These are phyloP conservation scores for Conger conger DNA, from an alignment of 2,113 vertebrate genomes.

Conservation along the genomic window DNA sequence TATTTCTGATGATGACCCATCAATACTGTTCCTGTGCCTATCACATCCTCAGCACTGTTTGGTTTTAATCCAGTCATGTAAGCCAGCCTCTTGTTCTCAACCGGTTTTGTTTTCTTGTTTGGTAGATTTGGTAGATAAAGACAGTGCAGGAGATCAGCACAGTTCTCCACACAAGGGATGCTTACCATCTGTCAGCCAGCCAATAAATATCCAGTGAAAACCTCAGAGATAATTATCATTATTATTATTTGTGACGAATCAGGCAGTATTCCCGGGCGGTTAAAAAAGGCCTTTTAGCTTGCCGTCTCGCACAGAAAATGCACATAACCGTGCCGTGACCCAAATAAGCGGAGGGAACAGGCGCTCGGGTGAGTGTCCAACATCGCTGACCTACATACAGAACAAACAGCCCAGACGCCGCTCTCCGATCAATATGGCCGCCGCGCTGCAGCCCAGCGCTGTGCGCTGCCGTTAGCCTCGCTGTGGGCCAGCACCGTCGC, in stretches of 20 bases:
- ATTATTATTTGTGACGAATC: neutral
- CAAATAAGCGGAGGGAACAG: conserved; percentile 24
- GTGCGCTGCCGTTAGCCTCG: neutral
- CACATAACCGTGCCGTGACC: conserved; percentile 21
- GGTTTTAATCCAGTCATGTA: too few species aligned
- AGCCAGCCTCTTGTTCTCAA: too few species aligned
- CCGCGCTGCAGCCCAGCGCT: neutral
- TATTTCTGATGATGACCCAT: too few species aligned
- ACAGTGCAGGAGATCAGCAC: neutral
- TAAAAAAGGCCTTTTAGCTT: neutral
- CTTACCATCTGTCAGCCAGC: neutral
- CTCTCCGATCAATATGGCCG: neutral
- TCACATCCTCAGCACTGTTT: too few species aligned
- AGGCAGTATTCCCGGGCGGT: neutral
- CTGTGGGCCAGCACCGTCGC: neutral
- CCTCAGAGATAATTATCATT: neutral
- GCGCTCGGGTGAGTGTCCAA: conserved; percentile 14
- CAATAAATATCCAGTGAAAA: neutral
- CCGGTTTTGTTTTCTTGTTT: neutral
- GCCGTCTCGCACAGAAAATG: neutral
- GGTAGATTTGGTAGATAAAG: neutral
- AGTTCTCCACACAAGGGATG: neutral
- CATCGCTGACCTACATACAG: conserved; percentile 33
- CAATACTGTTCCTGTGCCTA: too few species aligned
- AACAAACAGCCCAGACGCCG: neutral